Evolutionary conservation across 2,113 vertebrate genomes (phyloP).

Genomic region (Pampusana beccarii): DNA sequence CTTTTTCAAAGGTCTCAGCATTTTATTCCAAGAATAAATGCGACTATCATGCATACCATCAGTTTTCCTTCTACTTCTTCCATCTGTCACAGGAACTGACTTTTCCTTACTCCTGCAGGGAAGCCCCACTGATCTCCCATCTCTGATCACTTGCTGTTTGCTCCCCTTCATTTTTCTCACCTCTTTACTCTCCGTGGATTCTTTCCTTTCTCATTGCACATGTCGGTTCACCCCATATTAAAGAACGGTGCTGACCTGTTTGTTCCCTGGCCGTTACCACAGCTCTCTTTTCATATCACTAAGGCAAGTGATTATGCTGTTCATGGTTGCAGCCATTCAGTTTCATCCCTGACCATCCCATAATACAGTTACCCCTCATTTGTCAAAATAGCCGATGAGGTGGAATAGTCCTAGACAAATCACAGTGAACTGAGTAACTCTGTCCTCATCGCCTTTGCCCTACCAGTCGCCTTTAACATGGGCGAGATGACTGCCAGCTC

Average conservation of each 20-base stretch:
- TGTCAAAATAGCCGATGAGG: neutral
- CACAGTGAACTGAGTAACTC: neutral
- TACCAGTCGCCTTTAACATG: neutral
- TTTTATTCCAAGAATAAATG: neutral
- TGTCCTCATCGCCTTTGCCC: neutral
- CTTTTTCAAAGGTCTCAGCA: neutral
- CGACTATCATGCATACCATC: neutral
- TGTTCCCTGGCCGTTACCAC: neutral
- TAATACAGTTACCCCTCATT: neutral
- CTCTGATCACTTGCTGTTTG: neutral
- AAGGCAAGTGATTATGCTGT: neutral
- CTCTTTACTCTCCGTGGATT: accelerated
- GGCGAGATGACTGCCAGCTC: accelerated
- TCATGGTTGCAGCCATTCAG: neutral
- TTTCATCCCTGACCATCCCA: neutral
- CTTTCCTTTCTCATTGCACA: neutral
- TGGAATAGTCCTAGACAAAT: neutral
- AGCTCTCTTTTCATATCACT: neutral
- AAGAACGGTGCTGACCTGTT: neutral
- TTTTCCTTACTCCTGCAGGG: neutral
- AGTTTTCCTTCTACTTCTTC: neutral
- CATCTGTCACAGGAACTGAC: neutral
- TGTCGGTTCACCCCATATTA: accelerated
- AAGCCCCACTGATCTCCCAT: neutral
- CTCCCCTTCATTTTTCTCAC: neutral